These are phyloP conservation scores for Spinus pinus DNA, from an alignment of 2,797 vertebrate species.

Conservation along the genomic window DNA sequence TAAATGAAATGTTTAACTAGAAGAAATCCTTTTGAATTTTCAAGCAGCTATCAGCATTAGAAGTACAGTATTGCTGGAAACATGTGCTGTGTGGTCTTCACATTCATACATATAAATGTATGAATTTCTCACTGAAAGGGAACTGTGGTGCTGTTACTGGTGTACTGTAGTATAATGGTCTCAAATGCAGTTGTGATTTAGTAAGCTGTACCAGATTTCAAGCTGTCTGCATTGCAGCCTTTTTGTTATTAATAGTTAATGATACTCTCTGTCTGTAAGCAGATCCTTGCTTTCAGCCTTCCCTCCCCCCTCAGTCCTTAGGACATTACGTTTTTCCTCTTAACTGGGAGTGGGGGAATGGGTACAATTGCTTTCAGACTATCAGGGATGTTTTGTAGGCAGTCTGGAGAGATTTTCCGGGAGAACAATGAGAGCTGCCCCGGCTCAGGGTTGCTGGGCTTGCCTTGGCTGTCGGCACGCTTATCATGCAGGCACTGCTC, in stretches of 20 bases:
- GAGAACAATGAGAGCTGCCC: neutral
- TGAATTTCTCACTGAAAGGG: neutral
- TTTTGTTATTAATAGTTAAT: slow-evolving; percentile 68
- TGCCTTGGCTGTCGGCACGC: neutral
- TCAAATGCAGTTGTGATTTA: slow-evolving; percentile 44
- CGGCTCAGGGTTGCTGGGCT: neutral
- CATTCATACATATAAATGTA: neutral
- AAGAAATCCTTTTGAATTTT: neutral
- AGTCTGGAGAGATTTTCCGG: neutral
- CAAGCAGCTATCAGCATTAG: neutral
- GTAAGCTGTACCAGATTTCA: slow-evolving; percentile 57
- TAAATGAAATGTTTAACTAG: neutral
- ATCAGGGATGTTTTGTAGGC: neutral
- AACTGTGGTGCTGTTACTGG: neutral
- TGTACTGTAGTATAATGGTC: neutral
- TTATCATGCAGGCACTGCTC: neutral
- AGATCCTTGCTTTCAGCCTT: slow-evolving; percentile 11
- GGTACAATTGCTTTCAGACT: neutral
- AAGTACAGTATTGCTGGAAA: neutral
- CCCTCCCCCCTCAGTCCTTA: neutral
- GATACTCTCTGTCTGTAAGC: slow-evolving; percentile 39
- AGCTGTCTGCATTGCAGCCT: slow-evolving; percentile 64
- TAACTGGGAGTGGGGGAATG: neutral
- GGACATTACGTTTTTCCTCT: neutral
- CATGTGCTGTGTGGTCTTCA: neutral